Evolutionary conservation across 2,888 invertebrate species (phyloP), one percentile per base, ranked within the genome.

Genomic region (Amblyjoppa fuscipennis): DNA sequence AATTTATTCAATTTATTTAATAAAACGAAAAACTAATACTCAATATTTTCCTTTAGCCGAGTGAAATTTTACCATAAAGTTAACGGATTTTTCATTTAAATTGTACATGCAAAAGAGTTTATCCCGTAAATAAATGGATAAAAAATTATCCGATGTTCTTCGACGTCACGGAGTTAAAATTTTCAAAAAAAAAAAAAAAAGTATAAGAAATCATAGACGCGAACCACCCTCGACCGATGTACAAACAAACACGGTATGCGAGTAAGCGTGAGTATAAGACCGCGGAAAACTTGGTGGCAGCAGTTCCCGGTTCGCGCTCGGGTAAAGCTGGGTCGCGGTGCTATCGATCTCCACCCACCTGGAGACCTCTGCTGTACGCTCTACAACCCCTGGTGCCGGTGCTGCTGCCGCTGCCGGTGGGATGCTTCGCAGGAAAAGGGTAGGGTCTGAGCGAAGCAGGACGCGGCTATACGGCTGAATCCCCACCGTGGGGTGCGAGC

Each of bases 311-410:
- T 89, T 89, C 88, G 88, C 86, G 88, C 83, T 85, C 84, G 90
- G 93, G 93, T 93, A 92, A 91, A 91, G 93, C 92, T 93, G 90
- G 93, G 93, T 93, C 89, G 91, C 89, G 89, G 91, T 91, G 90
- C 91, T 93, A 93, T 93, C 93, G 93, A 93, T 93, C 92, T 91
- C 90, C 90, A 89, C 90, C 92, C 91, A 93, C 93, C 93, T 92
- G 92, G 89, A 89, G 89, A 90, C 91, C 91, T 90, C 90, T 89
- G 86, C 82, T 89, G 87, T 88, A 81, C 85, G 81, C 87, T 87
- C 85, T 81, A 51, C 79, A 69, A 77, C 83, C 73, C 78, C 83
- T 86, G 77, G 53, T 81, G 68, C 66, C 75, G 38, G 59, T 73
- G 68, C 75, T 83, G 82, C 69, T 41, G 71, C 75, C 53, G 59